phyloP scores from a whole-genome alignment of 2,888 invertebrate genomes.

The Tenthredo scrophulariae region DNA sequence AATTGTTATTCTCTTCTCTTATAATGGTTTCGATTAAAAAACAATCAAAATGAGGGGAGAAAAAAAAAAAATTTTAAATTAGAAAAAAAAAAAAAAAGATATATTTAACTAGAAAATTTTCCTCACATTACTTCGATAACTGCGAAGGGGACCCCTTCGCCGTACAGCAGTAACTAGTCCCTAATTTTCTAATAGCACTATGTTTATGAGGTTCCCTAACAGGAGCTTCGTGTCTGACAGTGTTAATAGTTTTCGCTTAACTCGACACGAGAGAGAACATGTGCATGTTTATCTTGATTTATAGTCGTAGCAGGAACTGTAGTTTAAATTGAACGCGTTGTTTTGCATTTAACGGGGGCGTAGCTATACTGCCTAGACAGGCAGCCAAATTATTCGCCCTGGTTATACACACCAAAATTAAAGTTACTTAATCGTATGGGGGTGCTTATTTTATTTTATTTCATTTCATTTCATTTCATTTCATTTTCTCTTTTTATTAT shows the following conservation, averaged over 20 bases:
- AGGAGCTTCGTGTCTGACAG: conserved; percentile 43
- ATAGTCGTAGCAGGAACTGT: conserved; percentile 66
- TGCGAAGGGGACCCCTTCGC: neutral
- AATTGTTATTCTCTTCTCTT: too few species aligned
- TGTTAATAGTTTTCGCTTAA: conserved; percentile 70
- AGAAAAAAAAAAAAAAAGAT: neutral
- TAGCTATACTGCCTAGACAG: conserved; percentile 46
- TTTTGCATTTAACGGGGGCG: conserved; percentile 76
- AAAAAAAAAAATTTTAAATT: too few species aligned
- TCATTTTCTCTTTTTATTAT: neutral
- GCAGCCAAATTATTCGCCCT: conserved; percentile 11
- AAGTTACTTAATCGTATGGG: neutral
- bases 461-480: neutral
- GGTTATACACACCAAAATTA: conserved; percentile 22
- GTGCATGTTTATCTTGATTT: conserved; percentile 77
- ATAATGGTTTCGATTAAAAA: neutral
- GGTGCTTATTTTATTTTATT: neutral
- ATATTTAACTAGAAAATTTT: neutral
- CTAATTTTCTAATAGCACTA: neutral
- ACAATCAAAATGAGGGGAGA: neutral
- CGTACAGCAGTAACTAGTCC: neutral
- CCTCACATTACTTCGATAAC: neutral
- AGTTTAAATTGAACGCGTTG: conserved; percentile 63
- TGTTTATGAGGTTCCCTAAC: conserved; percentile 55
- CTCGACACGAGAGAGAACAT: conserved; percentile 72